phyloP scores from a whole-genome alignment of 1,140 invertebrate genomes.

The Papilio aristodemus region DNA sequence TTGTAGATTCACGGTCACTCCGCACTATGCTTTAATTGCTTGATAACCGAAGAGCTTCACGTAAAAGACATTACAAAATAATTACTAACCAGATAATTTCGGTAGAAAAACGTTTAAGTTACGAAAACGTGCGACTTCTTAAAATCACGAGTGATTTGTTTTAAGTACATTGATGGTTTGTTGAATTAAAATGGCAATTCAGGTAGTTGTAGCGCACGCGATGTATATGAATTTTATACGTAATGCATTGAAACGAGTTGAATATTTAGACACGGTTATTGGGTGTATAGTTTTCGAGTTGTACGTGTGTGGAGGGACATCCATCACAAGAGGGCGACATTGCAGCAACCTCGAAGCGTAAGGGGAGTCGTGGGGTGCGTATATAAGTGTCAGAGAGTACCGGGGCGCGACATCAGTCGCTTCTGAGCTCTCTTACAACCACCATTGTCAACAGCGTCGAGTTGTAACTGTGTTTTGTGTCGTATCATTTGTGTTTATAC shows the following conservation, averaged over 20 bases:
- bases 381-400: constrained; percentile 60
- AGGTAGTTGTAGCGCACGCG: background rate
- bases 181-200: background rate
- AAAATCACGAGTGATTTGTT: constrained; percentile 34
- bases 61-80: constrained; percentile 61
- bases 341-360: constrained; percentile 57
- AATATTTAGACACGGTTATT: constrained; percentile 48
- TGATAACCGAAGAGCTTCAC: constrained; percentile 51
- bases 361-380: constrained; percentile 57
- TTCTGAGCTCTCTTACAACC: constrained; percentile 50
- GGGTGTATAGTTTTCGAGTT: constrained; percentile 37
- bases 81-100: constrained; percentile 47
- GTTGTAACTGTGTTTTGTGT: constrained; percentile 27
- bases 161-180: constrained; percentile 19
- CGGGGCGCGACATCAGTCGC: constrained; percentile 63
- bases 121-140: constrained; percentile 46
- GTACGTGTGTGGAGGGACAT: constrained; percentile 48
- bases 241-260: constrained; percentile 27
- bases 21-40: constrained; percentile 57
- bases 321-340: constrained; percentile 60
- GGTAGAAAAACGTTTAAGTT: constrained; percentile 42
- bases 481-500: constrained; percentile 20
- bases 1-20: constrained; percentile 60
- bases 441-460: constrained; percentile 39
- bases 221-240: background rate